Base-by-base conservation (phyloP, 2,797 vertebrate genomes). In the Harpagifer antarcticus region DNA sequence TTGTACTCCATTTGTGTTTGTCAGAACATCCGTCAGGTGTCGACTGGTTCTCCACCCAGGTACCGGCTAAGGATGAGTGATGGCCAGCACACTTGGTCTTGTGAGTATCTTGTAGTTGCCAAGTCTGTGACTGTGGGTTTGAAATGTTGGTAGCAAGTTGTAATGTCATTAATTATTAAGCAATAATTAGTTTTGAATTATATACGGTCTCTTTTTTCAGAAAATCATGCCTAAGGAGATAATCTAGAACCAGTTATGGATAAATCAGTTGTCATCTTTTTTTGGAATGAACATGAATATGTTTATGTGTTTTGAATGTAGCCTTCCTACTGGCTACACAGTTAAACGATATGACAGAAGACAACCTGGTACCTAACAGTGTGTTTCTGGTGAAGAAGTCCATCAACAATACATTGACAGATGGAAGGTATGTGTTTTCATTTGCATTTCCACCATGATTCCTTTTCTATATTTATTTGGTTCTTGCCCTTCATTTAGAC, bases 61-160 rank as follows among this genome's bases (percentile, higher is more conserved):
- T 90, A 47, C 76, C 76, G 90, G 3, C 79, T 93, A 10, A 73
- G 68, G 48, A 79, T 94, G 89, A 94, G 92, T 43, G 93, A 94
- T 1, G 91, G 93, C 37, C 79, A 59, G 14, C 88, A 91, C 72
- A 78, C 14, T 20, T 49, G 63, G 19, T 44, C 85, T 31, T 78
- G 93, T 93, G 74, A 91, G 93, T 92, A 80, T 74, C 20, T 42
- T 62, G 1, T 0, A 56, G 11, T 48, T 31, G 2, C 19, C 13
- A 54, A 2, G 54, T 33, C 49, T 31, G 11, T 12, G 11, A 15
- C 4, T 67, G 4, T 63, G 19, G 7, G 12, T 75, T 19, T 1
- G 1, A 9, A 15, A 0, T 69, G 15, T 47, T 17, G 8, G 23
- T 8, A 37, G 23, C 48, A 54, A 16, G 31, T 11, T 74, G 9